Percentiles rank a stretch among this genome's conserved stretches.
phyloP scores from a whole-genome alignment of 2,888 invertebrate genomes.

The Metallyticus violacea region DNA sequence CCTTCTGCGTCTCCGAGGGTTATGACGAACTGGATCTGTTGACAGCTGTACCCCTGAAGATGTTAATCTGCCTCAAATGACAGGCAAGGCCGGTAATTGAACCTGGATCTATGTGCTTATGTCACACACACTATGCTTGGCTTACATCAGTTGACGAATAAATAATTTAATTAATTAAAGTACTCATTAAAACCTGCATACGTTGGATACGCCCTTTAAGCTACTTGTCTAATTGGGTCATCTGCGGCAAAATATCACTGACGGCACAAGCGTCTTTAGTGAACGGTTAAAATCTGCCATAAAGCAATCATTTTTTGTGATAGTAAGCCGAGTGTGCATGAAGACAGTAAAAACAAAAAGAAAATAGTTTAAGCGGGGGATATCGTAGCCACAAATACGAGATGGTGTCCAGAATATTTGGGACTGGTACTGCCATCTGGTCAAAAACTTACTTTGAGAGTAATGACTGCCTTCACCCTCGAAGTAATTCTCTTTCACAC shows the following conservation, averaged over 20 bases:
- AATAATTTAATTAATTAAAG: not conserved
- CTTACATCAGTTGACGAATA: not conserved
- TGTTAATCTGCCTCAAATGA: conserved; percentile 2
- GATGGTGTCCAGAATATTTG: too few relatives aligned
- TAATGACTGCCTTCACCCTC: too few relatives aligned
- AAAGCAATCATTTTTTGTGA: too few relatives aligned
- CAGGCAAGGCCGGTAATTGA: not conserved
- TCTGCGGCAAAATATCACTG: not conserved
- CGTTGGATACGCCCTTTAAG: not conserved
- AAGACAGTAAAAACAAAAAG: too few relatives aligned
- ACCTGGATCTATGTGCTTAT: not conserved
- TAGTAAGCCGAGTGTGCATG: too few relatives aligned
- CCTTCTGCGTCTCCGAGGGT: conserved; percentile 6
- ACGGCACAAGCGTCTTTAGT: not conserved
- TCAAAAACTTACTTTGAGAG: too few relatives aligned
- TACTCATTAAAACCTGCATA: not conserved
- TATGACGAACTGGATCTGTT: conserved; percentile 12
- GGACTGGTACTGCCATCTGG: too few relatives aligned
- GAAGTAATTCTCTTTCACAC: too few relatives aligned
- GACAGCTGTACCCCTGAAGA: not conserved
- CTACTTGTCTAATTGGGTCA: not conserved
- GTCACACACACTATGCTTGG: not conserved
- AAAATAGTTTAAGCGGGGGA: too few relatives aligned
- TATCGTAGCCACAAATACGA: too few relatives aligned
- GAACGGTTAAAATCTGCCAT: not conserved